Conservation (phyloP, 2,113 vertebrate species). For the Eptatretus burgeri region DNA sequence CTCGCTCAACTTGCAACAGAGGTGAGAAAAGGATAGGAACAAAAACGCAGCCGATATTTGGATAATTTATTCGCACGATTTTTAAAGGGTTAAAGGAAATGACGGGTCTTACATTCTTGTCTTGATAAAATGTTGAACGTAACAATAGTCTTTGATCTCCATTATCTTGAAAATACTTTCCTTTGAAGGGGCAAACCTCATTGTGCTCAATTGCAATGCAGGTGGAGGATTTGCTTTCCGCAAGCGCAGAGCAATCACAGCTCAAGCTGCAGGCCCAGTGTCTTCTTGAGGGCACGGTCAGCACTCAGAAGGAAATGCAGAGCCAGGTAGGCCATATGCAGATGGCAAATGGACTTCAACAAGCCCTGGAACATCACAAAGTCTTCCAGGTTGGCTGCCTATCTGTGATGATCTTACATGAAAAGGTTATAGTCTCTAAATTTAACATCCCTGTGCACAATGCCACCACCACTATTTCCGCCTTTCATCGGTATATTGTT, state of each 20-base stretch:
- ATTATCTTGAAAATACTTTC: background rate
- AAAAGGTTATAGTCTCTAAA: background rate
- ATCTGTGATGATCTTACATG: background rate
- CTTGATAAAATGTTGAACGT: no score
- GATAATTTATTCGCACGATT: no score
- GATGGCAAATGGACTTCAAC: constrained; percentile 32
- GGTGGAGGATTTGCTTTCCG: constrained; percentile 29
- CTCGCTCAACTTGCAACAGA: no score
- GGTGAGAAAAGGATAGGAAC: no score
- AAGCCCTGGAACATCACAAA: constrained; percentile 47
- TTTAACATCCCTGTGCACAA: no score
- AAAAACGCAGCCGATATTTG: no score
- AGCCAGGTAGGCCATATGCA: constrained; percentile 33
- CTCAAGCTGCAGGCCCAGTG: constrained; percentile 32
- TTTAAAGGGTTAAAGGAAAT: no score
- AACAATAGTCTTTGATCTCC: background rate
- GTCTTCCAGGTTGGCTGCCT: constrained; percentile 39
- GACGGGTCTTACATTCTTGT: no score
- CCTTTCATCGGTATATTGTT: no score
- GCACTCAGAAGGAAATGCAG: constrained; percentile 27
- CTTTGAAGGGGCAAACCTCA: no score
- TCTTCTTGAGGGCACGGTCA: constrained; percentile 35
- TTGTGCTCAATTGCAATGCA: constrained; percentile 15
- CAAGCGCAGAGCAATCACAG: constrained; percentile 31
- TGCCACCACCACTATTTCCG: no score